These are phyloP conservation scores for Falcaria lacertinaria DNA, from an alignment of 2,888 invertebrate species.

Conservation along the genomic window DNA sequence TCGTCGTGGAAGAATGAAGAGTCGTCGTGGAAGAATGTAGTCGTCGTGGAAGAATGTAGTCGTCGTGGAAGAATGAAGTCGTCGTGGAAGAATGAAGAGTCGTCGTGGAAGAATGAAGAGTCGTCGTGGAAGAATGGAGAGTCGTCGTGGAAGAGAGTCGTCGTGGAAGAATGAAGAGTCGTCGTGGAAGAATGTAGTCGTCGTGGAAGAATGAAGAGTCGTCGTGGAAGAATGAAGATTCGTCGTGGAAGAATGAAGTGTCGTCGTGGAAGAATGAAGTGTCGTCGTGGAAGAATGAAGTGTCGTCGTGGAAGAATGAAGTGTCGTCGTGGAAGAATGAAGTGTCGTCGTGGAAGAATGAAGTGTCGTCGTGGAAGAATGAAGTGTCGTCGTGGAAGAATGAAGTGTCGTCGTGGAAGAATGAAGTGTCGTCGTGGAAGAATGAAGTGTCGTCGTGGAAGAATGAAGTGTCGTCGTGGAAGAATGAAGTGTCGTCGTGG, in stretches of 20 bases:
- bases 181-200: background rate
- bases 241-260: background rate
- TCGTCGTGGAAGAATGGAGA: background rate
- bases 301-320: background rate
- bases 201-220: background rate
- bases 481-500: background rate
- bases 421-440: background rate
- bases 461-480: slow-evolving; percentile 1
- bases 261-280: background rate
- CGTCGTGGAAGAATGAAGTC: background rate
- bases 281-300: background rate
- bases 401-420: background rate
- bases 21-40: background rate
- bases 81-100: background rate
- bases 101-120: background rate
- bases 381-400: background rate
- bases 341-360: slow-evolving; percentile 7
- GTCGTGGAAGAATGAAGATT: background rate
- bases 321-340: slow-evolving; percentile 1
- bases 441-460: background rate
- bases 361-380: slow-evolving; percentile 1
- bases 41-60: background rate
- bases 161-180: background rate
- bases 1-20: background rate
- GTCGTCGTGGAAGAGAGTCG: background rate